phyloP scores from a whole-genome alignment of 2,888 invertebrate species.

The Nycteola revayana region DNA sequence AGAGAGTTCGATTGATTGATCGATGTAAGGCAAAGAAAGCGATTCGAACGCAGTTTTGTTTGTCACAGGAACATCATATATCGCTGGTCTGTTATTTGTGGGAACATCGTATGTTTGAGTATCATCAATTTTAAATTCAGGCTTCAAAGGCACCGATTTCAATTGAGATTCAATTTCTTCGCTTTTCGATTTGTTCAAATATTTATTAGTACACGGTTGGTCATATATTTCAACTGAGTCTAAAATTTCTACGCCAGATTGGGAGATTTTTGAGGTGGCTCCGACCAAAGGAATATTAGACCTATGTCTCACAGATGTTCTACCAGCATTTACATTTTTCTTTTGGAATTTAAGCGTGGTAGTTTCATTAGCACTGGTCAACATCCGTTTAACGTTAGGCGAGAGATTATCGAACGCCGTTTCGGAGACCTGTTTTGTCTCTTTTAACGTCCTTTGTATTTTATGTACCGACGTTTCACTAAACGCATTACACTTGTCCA shows the following conservation, averaged over 20 bases:
- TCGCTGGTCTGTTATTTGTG: conserved; percentile 67
- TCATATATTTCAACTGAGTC: conserved; percentile 75
- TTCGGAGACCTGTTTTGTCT: conserved; percentile 48
- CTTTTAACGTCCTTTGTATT: conserved; percentile 62
- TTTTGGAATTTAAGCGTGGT: conserved; percentile 69
- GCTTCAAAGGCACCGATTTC: conserved; percentile 40
- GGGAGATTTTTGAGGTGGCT: conserved; percentile 76
- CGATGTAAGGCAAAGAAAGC: conserved; percentile 70
- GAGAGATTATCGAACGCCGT: conserved; percentile 80
- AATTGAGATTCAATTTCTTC: conserved; percentile 45
- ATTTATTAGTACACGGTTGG: conserved; percentile 54
- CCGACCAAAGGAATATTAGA: conserved; percentile 76
- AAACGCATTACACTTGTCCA: conserved; percentile 48
- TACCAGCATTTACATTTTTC: conserved; percentile 53
- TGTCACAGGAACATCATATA: conserved; percentile 70
- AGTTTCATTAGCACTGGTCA: conserved; percentile 77
- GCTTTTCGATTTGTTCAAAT: conserved; percentile 37
- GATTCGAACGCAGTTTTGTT: conserved; percentile 74
- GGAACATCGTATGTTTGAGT: conserved; percentile 72
- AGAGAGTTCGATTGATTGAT: conserved; percentile 75
- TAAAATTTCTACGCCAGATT: conserved; percentile 71
- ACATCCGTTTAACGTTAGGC: conserved; percentile 83
- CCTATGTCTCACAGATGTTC: conserved; percentile 62
- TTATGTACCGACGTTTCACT: conserved; percentile 55
- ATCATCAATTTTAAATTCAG: conserved; percentile 62